Conservation (phyloP, 2,113 vertebrate species). For the Sturnira hondurensis region DNA sequence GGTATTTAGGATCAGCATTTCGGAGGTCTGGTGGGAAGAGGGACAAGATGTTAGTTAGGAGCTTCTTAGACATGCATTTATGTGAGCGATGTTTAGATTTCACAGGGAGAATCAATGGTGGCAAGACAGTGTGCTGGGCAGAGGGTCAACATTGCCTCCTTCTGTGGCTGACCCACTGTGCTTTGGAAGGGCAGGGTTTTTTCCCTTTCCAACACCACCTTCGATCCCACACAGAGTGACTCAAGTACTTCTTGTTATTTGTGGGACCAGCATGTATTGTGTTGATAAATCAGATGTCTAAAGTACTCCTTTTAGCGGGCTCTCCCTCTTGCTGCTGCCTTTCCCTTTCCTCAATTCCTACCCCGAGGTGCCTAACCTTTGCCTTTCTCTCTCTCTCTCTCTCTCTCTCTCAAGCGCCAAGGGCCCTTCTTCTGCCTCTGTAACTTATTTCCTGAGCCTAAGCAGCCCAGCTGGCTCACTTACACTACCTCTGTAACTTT, state of each 20-base stretch:
- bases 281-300: not conserved
- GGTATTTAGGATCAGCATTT: not conserved
- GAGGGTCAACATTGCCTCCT: not conserved
- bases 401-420: too few relatives aligned
- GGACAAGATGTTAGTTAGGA: fast-evolving
- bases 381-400: too few relatives aligned
- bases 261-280: not conserved
- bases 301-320: not conserved
- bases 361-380: too few relatives aligned
- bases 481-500: too few relatives aligned
- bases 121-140: not conserved
- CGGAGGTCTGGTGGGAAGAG: not conserved
- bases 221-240: not conserved
- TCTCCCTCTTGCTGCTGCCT: too few relatives aligned
- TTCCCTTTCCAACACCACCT: not conserved
- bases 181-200: not conserved
- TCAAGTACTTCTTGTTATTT: not conserved
- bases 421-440: too few relatives aligned
- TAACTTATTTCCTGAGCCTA: too few relatives aligned
- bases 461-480: too few relatives aligned
- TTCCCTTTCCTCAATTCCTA: too few relatives aligned
- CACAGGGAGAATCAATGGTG: not conserved
- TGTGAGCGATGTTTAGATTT: not conserved
- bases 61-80: not conserved
- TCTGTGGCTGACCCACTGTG: not conserved